Conservation (phyloP, 2,113 vertebrate species). For the Oenanthe oenanthe region DNA sequence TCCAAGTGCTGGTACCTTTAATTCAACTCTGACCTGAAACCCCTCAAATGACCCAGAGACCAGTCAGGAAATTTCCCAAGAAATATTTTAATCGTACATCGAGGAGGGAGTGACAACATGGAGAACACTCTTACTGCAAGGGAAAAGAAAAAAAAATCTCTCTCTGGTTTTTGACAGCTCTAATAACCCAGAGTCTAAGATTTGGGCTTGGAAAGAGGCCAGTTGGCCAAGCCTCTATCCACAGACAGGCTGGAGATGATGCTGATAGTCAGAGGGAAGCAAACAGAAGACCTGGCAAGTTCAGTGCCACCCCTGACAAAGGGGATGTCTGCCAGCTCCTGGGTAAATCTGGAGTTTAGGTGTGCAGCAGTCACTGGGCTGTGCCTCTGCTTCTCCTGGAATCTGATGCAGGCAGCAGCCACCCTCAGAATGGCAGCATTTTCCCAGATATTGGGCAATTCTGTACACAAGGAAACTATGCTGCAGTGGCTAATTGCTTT, state of each 20-base stretch:
- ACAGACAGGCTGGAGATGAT: constrained; percentile 24
- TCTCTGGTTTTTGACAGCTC: constrained; percentile 26
- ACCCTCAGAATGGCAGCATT: neutral
- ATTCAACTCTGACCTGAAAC: neutral
- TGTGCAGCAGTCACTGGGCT: neutral
- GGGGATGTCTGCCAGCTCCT: neutral
- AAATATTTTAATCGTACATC: neutral
- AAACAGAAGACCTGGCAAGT: constrained; percentile 37
- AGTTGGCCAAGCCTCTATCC: constrained; percentile 27
- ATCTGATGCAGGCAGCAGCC: neutral
- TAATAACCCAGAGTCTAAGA: constrained; percentile 46
- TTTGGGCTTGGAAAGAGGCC: constrained; percentile 46
- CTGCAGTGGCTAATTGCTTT: neutral
- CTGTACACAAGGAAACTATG: neutral
- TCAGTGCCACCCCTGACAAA: neutral
- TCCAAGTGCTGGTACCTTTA: neutral
- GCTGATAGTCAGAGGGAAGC: constrained; percentile 12
- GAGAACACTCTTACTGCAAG: neutral
- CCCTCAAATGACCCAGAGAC: neutral
- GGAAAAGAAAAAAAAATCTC: neutral
- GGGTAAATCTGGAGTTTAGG: constrained; percentile 4
- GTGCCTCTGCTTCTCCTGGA: neutral
- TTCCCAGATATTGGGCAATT: neutral
- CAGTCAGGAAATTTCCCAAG: neutral
- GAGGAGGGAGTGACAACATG: neutral